These are phyloP conservation scores for Tetraodon nigroviridis DNA, from an alignment of 2,113 vertebrate genomes.

Conservation along the genomic window DNA sequence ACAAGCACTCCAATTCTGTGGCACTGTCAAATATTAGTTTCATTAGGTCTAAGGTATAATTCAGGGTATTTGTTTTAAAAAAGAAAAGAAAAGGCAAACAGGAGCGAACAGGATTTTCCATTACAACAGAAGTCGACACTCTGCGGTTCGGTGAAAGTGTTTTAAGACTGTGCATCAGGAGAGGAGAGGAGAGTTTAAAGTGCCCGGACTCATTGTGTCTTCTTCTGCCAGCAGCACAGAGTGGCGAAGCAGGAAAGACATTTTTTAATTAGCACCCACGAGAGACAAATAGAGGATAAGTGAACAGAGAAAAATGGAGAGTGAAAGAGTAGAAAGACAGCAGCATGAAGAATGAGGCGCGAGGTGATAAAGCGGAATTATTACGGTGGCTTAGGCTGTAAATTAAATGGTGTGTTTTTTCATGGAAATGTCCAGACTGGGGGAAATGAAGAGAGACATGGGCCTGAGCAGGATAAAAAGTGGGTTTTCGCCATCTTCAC, in stretches of 20 bases:
- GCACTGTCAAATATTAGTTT: conserved; percentile 28
- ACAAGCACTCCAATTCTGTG: neutral
- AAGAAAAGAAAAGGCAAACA: conserved; percentile 38
- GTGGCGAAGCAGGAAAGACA: conserved; percentile 62
- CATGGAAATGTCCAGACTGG: conserved; percentile 31
- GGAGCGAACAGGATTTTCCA: conserved; percentile 46
- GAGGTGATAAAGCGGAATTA: conserved; percentile 64
- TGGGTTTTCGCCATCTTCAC: conserved; percentile 59
- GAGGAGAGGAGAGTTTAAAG: conserved; percentile 47
- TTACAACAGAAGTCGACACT: conserved; percentile 48
- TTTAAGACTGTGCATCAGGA: conserved; percentile 50
- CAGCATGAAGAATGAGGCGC: conserved; percentile 23
- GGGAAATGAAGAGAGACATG: conserved; percentile 8
- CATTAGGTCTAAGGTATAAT: conserved; percentile 37
- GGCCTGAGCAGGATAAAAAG: neutral
- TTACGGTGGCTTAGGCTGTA: conserved; percentile 46
- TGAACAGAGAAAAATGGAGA: conserved; percentile 49
- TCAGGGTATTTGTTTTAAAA: conserved; percentile 51
- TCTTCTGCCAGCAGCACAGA: conserved; percentile 49
- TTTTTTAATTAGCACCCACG: conserved; percentile 72
- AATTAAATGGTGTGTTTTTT: conserved; percentile 35
- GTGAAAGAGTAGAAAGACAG: conserved; percentile 19
- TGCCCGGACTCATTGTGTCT: conserved; percentile 36
- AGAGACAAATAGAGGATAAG: conserved; percentile 59
- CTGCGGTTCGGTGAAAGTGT: conserved; percentile 55